phyloP scores from a whole-genome alignment of 2,113 vertebrate genomes.

The Pogonocichla stellata region DNA sequence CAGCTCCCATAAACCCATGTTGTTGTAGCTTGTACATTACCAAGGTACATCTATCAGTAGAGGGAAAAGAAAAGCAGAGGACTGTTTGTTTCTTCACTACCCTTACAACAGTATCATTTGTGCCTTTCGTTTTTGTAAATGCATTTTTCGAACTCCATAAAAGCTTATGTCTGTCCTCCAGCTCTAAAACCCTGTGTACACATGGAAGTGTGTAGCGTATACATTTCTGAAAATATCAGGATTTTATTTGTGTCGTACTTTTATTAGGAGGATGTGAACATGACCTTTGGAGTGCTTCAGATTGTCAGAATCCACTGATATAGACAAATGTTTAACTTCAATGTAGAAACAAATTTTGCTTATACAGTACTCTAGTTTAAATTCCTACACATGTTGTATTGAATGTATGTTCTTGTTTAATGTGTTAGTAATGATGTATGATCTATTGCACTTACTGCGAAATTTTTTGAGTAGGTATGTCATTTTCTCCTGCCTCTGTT shows the following conservation, averaged over 20 bases:
- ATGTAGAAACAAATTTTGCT: not conserved
- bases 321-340: not conserved
- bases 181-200: not conserved
- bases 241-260: not conserved
- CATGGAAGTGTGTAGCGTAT: not conserved
- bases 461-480: slow-evolving; percentile 12
- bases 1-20: not conserved
- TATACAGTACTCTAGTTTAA: not conserved
- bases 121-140: not conserved
- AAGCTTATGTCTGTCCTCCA: not conserved
- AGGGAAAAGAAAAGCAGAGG: not conserved
- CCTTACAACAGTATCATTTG: not conserved
- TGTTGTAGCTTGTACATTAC: not conserved
- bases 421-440: not conserved
- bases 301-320: not conserved
- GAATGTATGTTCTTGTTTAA: not conserved
- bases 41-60: not conserved
- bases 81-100: slow-evolving; percentile 23
- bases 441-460: not conserved
- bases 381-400: not conserved
- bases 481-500: not conserved
- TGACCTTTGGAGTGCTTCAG: not conserved
- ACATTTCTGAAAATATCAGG: not conserved
- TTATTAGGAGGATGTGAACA: not conserved
- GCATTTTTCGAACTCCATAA: not conserved